A percentile compares a stretch with the other conserved stretches of the same genome.
phyloP scores from a whole-genome alignment of 2,888 invertebrate species.

The Eubasilissa splendida region DNA sequence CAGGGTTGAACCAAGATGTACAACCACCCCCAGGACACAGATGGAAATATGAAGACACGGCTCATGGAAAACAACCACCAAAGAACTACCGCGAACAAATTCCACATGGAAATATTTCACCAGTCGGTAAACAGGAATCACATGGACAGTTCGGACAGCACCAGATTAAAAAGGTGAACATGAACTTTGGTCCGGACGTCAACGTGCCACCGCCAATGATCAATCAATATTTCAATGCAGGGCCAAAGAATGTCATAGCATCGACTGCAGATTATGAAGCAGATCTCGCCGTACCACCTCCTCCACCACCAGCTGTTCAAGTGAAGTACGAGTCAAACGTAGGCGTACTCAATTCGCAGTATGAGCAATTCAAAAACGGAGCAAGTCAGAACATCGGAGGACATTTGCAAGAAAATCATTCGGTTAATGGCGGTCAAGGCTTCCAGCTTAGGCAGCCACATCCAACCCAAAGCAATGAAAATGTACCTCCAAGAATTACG shows the following conservation, averaged over 20 bases:
- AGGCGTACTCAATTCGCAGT: slow-evolving; percentile 62
- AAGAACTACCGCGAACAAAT: slow-evolving; percentile 61
- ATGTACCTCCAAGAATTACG: slow-evolving; percentile 68
- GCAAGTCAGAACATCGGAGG: slow-evolving; percentile 37
- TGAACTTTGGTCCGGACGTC: slow-evolving; percentile 51
- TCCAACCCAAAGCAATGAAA: slow-evolving; percentile 60
- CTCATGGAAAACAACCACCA: slow-evolving; percentile 61
- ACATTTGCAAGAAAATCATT: slow-evolving; percentile 67
- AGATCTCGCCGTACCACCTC: slow-evolving; percentile 70
- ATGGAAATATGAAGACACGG: slow-evolving; percentile 56
- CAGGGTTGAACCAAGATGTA: slow-evolving; percentile 53
- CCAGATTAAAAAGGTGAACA: slow-evolving; percentile 8
- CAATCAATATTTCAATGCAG: slow-evolving; percentile 51
- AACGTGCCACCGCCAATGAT: slow-evolving; percentile 49
- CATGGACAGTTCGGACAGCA: slow-evolving; percentile 66
- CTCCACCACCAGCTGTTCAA: slow-evolving; percentile 67
- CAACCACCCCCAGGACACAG: slow-evolving; percentile 56
- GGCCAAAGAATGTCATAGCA: slow-evolving; percentile 41
- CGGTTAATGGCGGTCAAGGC: slow-evolving; percentile 69
- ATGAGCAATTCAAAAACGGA: slow-evolving; percentile 65
- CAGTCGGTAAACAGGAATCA: slow-evolving; percentile 70
- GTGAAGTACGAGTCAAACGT: slow-evolving; percentile 59
- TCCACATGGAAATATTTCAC: slow-evolving; percentile 62
- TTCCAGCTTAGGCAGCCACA: slow-evolving; percentile 61
- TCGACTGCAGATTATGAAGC: slow-evolving; percentile 67